Base-by-base conservation (phyloP, 2,113 vertebrate genomes). In the Phycodurus eques region DNA sequence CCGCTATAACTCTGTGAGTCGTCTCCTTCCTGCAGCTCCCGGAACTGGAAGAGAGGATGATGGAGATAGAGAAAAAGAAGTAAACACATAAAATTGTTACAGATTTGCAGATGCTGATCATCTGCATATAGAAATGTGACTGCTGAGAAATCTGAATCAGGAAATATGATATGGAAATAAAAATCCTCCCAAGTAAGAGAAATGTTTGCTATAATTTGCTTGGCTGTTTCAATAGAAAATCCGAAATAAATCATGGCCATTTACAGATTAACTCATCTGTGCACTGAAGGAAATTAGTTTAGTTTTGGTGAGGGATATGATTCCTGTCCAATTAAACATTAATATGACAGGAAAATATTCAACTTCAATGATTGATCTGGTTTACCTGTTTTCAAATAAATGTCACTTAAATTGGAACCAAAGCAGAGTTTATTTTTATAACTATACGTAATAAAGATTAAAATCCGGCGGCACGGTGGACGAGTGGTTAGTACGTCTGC, bases 271-370 rank as follows among this genome's bases (percentile, higher is more conserved):
- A 70, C 72, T 64, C 42, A 68, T 62, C 57, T 13, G 15, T 70
- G 27, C n/a, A 72, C 49, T 66, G 54, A n/a, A 64, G 72, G 67
- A 64, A 78, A 78, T 75, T 80, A 76, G 66, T 59, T 39, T 57
- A 42, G 62, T 79, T 76, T 74, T 75, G 10, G 62, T 15, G 51
- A 83, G 80, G 57, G 46, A 78, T 62, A 44, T 9, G 63, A 70
- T 85, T 85, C 67, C 71, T 78, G 68, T 75, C 85, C 67, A 77
- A 79, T 85, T 78, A 83, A 85, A 88, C 68, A 81, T 79, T 83
- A 81, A 82, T 85, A 78, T 74, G 56, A 0, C 47, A 3, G 61
- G 64, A 74, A 80, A 88, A 88, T 76, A 81, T 79, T 82, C 64
- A 68, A 74, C 77, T 77, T 68, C 66, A 75, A 83, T 86, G 76